A percentile compares a stretch with the other conserved stretches of the same genome.
These are phyloP conservation scores for Neotragus moschatus DNA, from an alignment of 2,113 vertebrate genomes.

Conservation along the genomic window DNA sequence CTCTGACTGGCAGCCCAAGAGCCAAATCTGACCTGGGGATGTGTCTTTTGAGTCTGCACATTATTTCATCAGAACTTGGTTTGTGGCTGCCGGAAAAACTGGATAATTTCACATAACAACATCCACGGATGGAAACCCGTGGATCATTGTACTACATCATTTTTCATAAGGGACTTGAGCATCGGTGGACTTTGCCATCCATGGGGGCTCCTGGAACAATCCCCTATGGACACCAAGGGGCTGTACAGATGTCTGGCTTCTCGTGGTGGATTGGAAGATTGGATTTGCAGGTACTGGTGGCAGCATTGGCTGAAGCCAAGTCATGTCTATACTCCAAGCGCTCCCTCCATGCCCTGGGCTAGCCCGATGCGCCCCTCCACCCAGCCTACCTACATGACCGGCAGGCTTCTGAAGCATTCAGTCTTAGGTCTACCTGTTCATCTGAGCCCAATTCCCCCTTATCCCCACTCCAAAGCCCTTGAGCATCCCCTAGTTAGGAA, in stretches of 20 bases:
- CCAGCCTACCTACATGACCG: background rate
- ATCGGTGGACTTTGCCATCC: background rate
- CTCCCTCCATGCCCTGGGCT: background rate
- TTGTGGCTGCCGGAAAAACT: background rate
- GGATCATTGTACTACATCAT: background rate
- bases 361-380: background rate
- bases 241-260: background rate
- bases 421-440: background rate
- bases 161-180: background rate
- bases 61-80: background rate
- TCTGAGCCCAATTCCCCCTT: background rate
- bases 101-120: background rate
- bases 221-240: background rate
- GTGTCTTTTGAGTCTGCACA: background rate
- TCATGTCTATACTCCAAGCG: fast-evolving
- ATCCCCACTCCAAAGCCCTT: background rate
- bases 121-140: background rate
- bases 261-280: background rate
- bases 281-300: background rate
- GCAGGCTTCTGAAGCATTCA: background rate
- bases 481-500: background rate
- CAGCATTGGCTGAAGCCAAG: background rate
- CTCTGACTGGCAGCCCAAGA: background rate
- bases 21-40: background rate
- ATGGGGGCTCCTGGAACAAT: background rate